phyloP scores from a whole-genome alignment of 2,888 invertebrate species.

The Troglohyphantes excavatus region DNA sequence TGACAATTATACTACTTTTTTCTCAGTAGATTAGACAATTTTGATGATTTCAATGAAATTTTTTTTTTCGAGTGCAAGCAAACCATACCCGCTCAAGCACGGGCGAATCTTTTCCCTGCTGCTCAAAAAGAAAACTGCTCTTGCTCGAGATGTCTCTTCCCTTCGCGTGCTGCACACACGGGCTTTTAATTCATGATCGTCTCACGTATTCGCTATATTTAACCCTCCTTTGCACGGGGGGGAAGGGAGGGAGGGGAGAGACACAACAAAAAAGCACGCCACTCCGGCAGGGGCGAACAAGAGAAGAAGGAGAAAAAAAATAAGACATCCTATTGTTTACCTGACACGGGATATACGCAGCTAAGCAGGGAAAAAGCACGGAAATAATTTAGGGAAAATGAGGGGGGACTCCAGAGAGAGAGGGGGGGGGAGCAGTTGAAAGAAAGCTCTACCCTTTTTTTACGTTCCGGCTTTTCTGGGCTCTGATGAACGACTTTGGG shows the following conservation, averaged over 20 bases:
- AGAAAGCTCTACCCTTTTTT: slow-evolving; percentile 37
- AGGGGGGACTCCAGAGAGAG: neutral
- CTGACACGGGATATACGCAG: slow-evolving; percentile 75
- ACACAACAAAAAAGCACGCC: neutral
- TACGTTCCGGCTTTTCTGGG: slow-evolving; percentile 39
- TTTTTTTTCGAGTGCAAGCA: too few relatives aligned
- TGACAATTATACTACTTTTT: too few relatives aligned
- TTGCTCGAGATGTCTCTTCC: neutral
- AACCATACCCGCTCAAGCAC: too few relatives aligned
- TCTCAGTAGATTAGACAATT: too few relatives aligned
- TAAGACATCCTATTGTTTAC: slow-evolving; percentile 78
- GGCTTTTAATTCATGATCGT: slow-evolving; percentile 60
- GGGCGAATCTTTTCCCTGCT: too few relatives aligned
- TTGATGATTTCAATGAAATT: too few relatives aligned
- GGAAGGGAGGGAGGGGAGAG: slow-evolving; percentile 8
- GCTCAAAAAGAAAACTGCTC: too few relatives aligned
- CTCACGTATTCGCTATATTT: slow-evolving; percentile 74
- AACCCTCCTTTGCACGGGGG: slow-evolving; percentile 40
- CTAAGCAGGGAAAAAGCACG: slow-evolving; percentile 70
- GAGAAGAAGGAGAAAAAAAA: slow-evolving; percentile 46
- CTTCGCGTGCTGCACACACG: neutral
- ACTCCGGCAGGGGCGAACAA: neutral
- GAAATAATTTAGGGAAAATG: slow-evolving; percentile 69
- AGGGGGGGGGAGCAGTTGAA: slow-evolving; percentile 37
- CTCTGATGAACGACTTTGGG: slow-evolving; percentile 61